phyloP scores from a whole-genome alignment of 2,113 vertebrate genomes.

The Isurus oxyrinchus region DNA sequence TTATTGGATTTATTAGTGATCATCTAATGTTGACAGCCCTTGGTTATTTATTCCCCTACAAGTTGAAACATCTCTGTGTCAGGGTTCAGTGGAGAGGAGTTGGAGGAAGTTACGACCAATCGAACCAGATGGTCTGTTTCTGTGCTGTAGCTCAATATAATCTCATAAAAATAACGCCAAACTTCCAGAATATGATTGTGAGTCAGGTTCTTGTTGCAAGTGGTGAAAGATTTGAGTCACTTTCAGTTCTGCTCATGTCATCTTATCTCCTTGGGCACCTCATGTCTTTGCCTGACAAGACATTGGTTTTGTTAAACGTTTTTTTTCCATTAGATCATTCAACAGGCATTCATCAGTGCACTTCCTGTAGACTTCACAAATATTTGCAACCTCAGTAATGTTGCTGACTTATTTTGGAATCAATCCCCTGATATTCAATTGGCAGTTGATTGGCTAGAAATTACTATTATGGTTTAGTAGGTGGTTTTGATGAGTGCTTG shows the following conservation, averaged over 20 bases:
- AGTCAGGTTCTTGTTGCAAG: neutral
- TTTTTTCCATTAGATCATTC: neutral
- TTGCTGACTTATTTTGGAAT: neutral
- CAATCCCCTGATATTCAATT: conserved; percentile 5
- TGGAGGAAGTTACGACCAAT: neutral
- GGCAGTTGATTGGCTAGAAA: neutral
- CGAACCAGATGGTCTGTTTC: too few species aligned
- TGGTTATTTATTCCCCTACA: too few species aligned
- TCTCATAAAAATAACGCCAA: neutral
- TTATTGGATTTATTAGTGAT: too few species aligned
- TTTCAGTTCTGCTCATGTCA: neutral
- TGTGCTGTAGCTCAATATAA: neutral
- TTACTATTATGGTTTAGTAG: neutral
- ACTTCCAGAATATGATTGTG: neutral
- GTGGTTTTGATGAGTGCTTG: neutral
- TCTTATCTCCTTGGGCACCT: neutral
- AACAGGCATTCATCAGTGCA: neutral
- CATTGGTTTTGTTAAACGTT: neutral
- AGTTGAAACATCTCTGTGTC: too few species aligned
- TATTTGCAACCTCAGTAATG: neutral
- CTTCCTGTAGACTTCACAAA: neutral
- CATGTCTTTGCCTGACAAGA: neutral
- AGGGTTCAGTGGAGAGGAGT: neutral
- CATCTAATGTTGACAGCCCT: too few species aligned
- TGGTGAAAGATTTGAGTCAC: neutral